Evolutionary conservation across 2,888 invertebrate genomes (phyloP).

Genomic region (Terebella lapidaria): DNA sequence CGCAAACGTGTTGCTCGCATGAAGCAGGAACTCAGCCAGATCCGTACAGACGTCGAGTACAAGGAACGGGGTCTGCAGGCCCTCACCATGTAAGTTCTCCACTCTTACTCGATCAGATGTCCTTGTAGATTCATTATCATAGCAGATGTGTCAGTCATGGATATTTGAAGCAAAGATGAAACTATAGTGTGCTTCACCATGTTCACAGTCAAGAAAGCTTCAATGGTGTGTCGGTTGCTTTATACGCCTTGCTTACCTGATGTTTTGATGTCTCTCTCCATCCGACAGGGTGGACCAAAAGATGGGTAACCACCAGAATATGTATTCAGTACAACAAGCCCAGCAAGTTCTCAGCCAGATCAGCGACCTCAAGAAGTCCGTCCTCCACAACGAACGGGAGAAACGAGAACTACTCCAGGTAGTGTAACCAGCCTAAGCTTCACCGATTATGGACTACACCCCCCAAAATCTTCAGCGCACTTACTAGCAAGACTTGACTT

Average conservation of each 20-base stretch:
- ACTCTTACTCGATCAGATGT: neutral
- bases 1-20: constrained; percentile 82
- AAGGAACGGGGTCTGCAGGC: constrained; percentile 91
- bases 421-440: constrained; percentile 6
- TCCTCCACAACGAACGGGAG: constrained; percentile 87
- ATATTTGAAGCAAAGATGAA: neutral
- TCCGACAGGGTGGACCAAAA: constrained; percentile 77
- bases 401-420: constrained; percentile 86
- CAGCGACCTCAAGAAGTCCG: constrained; percentile 83
- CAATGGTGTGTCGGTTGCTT: too few species aligned
- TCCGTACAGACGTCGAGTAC: constrained; percentile 83
- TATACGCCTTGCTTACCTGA: neutral
- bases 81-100: constrained; percentile 70
- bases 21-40: constrained; percentile 84
- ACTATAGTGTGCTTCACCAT: neutral
- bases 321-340: constrained; percentile 88
- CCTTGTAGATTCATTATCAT: neutral
- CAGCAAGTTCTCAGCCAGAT: constrained; percentile 93
- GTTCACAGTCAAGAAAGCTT: neutral
- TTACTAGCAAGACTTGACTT: too few species aligned
- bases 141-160: too few species aligned
- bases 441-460: neutral
- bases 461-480: too few species aligned
- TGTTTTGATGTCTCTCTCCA: too few species aligned
- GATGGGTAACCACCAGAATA: constrained; percentile 69